phyloP scores from a whole-genome alignment of 1,140 invertebrate genomes.

The Tetraneura akinire region DNA sequence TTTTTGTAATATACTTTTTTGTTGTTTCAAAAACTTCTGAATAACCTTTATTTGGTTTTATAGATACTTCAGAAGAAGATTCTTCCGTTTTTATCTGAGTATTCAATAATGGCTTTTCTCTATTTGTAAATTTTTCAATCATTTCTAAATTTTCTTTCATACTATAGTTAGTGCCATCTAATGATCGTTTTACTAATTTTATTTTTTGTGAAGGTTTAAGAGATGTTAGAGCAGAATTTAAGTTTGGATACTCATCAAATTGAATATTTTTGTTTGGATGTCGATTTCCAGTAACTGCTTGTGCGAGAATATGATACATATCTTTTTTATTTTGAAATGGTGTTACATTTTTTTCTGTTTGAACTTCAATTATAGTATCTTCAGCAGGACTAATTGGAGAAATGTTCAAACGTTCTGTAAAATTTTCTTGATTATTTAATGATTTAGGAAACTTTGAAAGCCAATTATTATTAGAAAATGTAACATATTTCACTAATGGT shows the following conservation, averaged over 20 bases:
- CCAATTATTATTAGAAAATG: constrained; percentile 53
- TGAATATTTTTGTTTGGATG: constrained; percentile 3
- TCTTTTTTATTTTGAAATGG: constrained; percentile 23
- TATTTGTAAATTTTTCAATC: constrained; percentile 26
- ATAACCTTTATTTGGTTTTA: neutral
- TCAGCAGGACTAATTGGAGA: neutral
- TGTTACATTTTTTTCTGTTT: constrained; percentile 2
- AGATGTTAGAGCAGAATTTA: neutral
- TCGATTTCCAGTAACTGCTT: constrained; percentile 38
- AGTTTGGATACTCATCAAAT: neutral
- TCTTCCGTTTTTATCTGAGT: neutral
- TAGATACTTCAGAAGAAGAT: neutral
- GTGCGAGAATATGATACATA: constrained; percentile 42
- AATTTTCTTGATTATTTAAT: constrained; percentile 33
- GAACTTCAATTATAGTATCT: neutral
- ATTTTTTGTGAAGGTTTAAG: neutral
- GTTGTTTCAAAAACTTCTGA: neutral
- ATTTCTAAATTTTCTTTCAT: constrained; percentile 20
- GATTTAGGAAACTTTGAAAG: constrained; percentile 40
- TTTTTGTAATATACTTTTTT: constrained; percentile 5
- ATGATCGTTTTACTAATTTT: constrained; percentile 28
- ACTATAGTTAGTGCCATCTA: neutral
- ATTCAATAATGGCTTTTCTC: neutral
- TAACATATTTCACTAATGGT: constrained; percentile 52
- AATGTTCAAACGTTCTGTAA: neutral